These are phyloP conservation scores for Ardeotis arabs DNA, from an alignment of 2,113 vertebrate species.

Conservation along the genomic window DNA sequence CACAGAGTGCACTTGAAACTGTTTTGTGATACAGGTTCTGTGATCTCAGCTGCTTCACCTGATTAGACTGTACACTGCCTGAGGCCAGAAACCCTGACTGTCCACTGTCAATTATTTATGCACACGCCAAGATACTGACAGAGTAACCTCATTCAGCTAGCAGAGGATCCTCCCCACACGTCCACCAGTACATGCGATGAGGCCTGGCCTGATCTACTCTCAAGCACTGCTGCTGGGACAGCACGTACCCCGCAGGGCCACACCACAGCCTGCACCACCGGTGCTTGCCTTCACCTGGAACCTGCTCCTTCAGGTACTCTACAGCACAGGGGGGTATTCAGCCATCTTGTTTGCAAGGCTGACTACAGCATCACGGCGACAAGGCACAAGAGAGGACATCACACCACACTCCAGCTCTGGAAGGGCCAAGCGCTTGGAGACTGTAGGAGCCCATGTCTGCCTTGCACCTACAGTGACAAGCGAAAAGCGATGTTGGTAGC, in stretches of 20 bases:
- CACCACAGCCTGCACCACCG: not conserved
- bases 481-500: rapidly evolving
- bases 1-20: not conserved
- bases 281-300: rapidly evolving
- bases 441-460: not conserved
- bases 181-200: rapidly evolving
- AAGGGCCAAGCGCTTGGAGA: not conserved
- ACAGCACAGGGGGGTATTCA: not conserved
- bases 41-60: not conserved
- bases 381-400: not conserved
- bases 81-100: not conserved
- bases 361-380: rapidly evolving
- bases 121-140: not conserved
- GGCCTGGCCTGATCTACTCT: too few species aligned
- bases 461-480: not conserved
- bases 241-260: not conserved
- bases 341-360: not conserved
- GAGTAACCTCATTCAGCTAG: not conserved
- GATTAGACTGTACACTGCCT: not conserved
- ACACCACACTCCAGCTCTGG: not conserved
- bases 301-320: rapidly evolving
- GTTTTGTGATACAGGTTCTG: not conserved
- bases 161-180: not conserved
- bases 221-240: not conserved
- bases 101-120: not conserved